These are phyloP conservation scores for Dreissena polymorpha DNA, from an alignment of 1,140 invertebrate genomes.

Conservation along the genomic window DNA sequence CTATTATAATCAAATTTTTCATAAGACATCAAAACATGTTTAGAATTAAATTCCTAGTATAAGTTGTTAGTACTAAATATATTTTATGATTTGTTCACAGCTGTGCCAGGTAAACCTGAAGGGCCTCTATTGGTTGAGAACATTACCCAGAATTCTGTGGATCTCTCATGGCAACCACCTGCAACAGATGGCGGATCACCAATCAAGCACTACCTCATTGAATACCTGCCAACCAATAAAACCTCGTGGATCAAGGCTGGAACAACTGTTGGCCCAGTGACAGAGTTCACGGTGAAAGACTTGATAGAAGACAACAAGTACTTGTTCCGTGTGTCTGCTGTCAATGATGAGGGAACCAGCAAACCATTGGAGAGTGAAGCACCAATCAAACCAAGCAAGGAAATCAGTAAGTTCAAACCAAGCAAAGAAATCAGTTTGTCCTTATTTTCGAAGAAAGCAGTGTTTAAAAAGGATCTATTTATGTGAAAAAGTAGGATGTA, in stretches of 20 bases:
- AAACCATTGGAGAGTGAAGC: conserved; percentile 91
- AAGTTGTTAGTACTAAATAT: no score
- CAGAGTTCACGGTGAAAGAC: conserved; percentile 60
- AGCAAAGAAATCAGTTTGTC: conserved; percentile 93
- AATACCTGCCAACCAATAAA: conserved; percentile 82
- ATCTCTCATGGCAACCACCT: conserved; percentile 74
- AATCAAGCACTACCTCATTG: conserved; percentile 74
- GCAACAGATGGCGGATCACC: conserved; percentile 72
- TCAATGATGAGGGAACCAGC: conserved; percentile 96
- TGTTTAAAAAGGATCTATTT: background rate
- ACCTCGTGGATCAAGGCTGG: conserved; percentile 93
- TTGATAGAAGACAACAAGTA: conserved; percentile 67
- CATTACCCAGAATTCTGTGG: conserved; percentile 62
- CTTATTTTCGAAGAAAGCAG: no score
- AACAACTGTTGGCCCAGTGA: conserved; percentile 79
- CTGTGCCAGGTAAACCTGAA: conserved; percentile 58
- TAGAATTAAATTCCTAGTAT: no score
- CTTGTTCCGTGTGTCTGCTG: conserved; percentile 81
- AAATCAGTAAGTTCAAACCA: conserved; percentile 92
- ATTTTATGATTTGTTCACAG: conserved; percentile 22
- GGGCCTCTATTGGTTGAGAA: conserved; percentile 65
- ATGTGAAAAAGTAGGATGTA: background rate
- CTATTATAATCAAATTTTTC: no score
- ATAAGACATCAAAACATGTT: no score
- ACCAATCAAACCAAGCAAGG: conserved; percentile 96